A percentile compares a stretch with the other conserved stretches of the same genome.
phyloP scores from a whole-genome alignment of 2,113 vertebrate genomes.

The Telmatochromis sp. region DNA sequence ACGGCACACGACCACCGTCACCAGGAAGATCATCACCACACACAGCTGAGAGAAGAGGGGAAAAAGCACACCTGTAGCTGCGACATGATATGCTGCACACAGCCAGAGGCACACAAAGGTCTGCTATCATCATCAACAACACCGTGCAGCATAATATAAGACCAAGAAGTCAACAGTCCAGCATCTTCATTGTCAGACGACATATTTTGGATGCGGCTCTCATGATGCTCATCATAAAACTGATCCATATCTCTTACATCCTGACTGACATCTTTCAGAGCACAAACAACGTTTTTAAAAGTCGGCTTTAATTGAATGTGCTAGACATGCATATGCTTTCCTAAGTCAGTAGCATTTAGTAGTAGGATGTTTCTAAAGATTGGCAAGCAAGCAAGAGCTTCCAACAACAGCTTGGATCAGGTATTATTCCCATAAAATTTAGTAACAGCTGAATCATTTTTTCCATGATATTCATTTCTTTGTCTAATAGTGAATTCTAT shows the following conservation, averaged over 20 bases:
- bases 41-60: conserved; percentile 57
- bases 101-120: neutral
- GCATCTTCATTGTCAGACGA: neutral
- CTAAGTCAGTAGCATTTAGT: neutral
- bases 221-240: neutral
- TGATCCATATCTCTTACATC: neutral
- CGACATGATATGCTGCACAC: neutral
- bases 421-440: neutral
- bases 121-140: neutral
- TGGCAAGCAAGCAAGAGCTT: neutral
- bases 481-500: neutral
- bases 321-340: neutral
- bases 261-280: neutral
- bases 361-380: neutral
- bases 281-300: neutral
- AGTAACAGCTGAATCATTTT: neutral
- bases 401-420: neutral
- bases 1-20: conserved; percentile 77
- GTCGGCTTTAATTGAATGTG: neutral
- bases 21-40: conserved; percentile 76
- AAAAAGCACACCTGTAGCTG: neutral
- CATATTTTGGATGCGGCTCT: neutral
- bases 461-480: neutral
- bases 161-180: neutral
- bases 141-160: neutral